A percentile compares a stretch with the other conserved stretches of the same genome.
Evolutionary conservation across 2,797 vertebrate genomes (phyloP).

Genomic region (Hoplostethus atlanticus): DNA sequence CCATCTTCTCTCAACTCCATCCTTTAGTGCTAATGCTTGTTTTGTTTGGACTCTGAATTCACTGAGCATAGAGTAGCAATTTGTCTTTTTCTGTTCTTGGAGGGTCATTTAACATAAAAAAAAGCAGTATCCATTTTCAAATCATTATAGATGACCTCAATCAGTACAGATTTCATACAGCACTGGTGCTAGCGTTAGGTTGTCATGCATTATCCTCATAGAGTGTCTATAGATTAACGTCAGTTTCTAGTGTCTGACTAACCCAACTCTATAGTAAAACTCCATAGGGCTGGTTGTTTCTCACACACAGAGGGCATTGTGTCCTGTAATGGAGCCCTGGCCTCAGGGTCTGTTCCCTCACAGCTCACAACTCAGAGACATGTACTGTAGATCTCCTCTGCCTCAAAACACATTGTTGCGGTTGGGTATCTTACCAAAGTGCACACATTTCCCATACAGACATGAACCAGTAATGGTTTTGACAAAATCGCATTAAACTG

Average conservation of each 20-base stretch:
- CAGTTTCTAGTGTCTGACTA: conserved; percentile 14
- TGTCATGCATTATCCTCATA: conserved; percentile 10
- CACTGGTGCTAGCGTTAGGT: neutral
- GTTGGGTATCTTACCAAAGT: conserved; percentile 33
- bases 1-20: too few species aligned
- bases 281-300: conserved; percentile 43
- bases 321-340: conserved; percentile 55
- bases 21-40: too few species aligned
- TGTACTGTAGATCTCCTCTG: conserved; percentile 31
- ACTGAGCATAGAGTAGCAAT: too few species aligned
- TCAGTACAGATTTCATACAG: too few species aligned
- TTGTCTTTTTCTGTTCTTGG: too few species aligned
- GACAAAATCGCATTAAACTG: conserved; percentile 34
- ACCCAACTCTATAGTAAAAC: conserved; percentile 12
- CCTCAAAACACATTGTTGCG: conserved; percentile 48
- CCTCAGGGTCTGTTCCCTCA: conserved; percentile 53
- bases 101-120: too few species aligned
- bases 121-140: too few species aligned
- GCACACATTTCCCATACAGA: conserved; percentile 32
- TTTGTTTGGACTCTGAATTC: too few species aligned
- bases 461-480: conserved; percentile 27
- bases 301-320: conserved; percentile 62
- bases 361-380: conserved; percentile 49
- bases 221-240: conserved; percentile 21
- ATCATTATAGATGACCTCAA: too few species aligned